Base-by-base conservation (phyloP, 2,888 invertebrate genomes). In the Eutolmus rufibarbis region DNA sequence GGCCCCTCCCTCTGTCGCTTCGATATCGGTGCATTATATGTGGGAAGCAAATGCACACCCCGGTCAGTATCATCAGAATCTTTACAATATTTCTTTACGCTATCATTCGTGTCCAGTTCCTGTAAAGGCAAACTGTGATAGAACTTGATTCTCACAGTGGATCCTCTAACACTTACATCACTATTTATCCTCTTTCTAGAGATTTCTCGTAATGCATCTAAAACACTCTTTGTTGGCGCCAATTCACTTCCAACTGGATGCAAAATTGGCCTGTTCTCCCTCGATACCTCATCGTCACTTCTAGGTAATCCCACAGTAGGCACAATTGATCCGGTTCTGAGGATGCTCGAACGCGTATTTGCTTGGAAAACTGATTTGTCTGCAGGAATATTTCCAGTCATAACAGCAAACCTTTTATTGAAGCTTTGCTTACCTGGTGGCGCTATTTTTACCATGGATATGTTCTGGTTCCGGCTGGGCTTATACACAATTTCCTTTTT, bases 191-290 rank as follows among this genome's bases (percentile, higher is more conserved):
- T 91, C 90, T 94, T 94, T 34, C 94, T 91, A 1, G 94, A 94
- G 82, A 94, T 94, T 90, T 94, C 94, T 89, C 94, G 94, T 0
- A 94, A 90, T 16, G 94, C 94, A 90, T 94, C 94, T 51, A 94
- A 90, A 5, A 94, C 94, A 90, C 94, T 94, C 85, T 93, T 91
- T 1, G 94, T 94, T 3, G 92, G 92, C 81, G 91, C 91, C 87
- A 91, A 90, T 87, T 93, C 93, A 84, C 90, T 91, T 81, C 91
- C 92, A 2, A 91, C 91, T 7, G 91, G 91, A 88, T 92, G 92
- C 79, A 91, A 31, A 81, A 92, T 92, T 1, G 92, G 92, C 2
- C 91, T 89, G 90, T 92, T 92, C 74, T 92, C 92, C 1, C 91
- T 89, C 0, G 91, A 91, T 37, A 92, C 87, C 86, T 91, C 91